phyloP scores from a whole-genome alignment of 2,113 vertebrate species.

The Piprites chloris region DNA sequence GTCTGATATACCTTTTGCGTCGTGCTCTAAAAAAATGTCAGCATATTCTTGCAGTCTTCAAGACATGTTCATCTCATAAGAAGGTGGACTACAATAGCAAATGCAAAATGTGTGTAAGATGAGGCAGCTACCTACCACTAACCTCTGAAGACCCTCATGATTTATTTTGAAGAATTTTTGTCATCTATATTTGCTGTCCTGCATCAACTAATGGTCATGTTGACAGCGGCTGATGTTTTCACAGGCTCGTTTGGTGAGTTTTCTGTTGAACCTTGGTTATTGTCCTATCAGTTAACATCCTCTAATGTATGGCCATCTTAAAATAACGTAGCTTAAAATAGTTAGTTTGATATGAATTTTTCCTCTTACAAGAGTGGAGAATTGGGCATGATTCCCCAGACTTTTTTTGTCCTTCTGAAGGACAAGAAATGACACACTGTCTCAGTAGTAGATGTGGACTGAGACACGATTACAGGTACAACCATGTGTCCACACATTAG shows the following conservation, averaged over 20 bases:
- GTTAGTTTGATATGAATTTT: background rate
- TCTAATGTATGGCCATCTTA: background rate
- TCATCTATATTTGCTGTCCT: background rate
- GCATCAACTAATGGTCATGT: background rate
- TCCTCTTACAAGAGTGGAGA: background rate
- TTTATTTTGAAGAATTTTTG: background rate
- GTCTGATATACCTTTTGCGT: accelerated
- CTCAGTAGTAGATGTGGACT: background rate
- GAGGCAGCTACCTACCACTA: background rate
- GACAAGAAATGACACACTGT: background rate
- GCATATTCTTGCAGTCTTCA: background rate
- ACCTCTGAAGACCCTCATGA: background rate
- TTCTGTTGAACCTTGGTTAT: background rate
- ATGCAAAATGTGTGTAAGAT: background rate
- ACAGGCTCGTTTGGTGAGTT: background rate
- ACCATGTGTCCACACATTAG: background rate
- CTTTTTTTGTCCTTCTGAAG: background rate
- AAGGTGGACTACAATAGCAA: background rate
- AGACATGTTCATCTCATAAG: background rate
- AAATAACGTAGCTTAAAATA: slow-evolving; percentile 30
- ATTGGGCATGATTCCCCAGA: background rate
- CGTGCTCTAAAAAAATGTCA: background rate
- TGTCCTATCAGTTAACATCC: background rate
- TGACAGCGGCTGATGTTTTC: background rate
- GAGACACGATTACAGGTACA: background rate